Evolutionary conservation across 2,888 invertebrate genomes (phyloP).

Genomic region (Ornithoptera priamus): DNA sequence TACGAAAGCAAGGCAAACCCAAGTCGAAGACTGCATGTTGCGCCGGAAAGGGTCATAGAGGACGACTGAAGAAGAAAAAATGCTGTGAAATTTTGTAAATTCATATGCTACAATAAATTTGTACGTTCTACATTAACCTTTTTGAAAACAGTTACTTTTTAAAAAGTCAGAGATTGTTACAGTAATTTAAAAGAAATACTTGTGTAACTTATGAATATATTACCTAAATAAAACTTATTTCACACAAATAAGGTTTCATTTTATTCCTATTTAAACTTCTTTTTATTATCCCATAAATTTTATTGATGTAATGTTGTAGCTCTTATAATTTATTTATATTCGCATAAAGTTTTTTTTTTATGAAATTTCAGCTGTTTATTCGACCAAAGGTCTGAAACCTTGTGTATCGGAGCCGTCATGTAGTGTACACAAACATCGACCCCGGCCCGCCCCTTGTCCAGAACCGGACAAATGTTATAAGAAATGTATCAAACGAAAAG

Average conservation of each 20-base stretch:
- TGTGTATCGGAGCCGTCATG: conserved; percentile 66
- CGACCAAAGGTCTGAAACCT: conserved; percentile 54
- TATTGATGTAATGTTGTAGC: neutral
- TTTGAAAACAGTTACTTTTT: neutral
- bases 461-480: conserved; percentile 63
- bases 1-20: conserved; percentile 45
- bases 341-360: neutral
- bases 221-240: conserved; percentile 18
- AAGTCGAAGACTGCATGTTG: conserved; percentile 50
- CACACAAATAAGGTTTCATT: conserved; percentile 5
- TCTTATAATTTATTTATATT: neutral
- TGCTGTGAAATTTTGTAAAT: conserved; percentile 41
- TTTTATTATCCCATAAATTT: neutral
- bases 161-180: neutral
- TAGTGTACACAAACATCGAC: conserved; percentile 61
- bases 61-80: conserved; percentile 47
- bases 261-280: neutral
- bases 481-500: conserved; percentile 52
- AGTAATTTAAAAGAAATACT: neutral
- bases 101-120: neutral
- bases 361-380: conserved; percentile 54
- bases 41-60: conserved; percentile 64
- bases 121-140: neutral
- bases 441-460: conserved; percentile 60
- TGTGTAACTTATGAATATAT: conserved; percentile 5